Conservation (phyloP, 2,113 vertebrate species). For the Tenebrosternarchus preto region DNA sequence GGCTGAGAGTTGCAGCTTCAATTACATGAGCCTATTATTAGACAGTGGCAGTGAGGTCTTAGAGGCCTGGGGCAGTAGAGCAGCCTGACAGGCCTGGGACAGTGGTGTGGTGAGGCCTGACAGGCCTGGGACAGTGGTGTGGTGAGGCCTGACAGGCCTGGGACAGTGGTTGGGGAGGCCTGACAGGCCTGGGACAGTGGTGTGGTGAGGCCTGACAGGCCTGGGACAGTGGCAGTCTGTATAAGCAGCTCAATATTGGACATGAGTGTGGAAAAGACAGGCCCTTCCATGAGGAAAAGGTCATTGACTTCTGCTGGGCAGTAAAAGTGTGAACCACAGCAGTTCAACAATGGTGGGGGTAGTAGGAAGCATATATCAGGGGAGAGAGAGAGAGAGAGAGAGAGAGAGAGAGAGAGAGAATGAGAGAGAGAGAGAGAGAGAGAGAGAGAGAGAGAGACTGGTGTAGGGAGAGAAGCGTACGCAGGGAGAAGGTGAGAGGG, state of each 20-base stretch:
- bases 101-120: conserved; percentile 27
- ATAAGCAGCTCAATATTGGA: conserved; percentile 75
- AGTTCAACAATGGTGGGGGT: conserved; percentile 54
- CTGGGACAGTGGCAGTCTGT: conserved; percentile 54
- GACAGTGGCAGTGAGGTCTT: conserved; percentile 70
- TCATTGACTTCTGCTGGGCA: conserved; percentile 70
- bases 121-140: too few species aligned
- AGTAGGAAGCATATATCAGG: background rate
- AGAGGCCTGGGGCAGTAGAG: conserved; percentile 60
- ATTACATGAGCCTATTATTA: conserved; percentile 70
- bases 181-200: too few species aligned
- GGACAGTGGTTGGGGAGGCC: conserved; percentile 45
- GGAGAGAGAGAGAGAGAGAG: background rate
- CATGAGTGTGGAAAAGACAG: conserved; percentile 73
- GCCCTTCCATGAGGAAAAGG: conserved; percentile 73
- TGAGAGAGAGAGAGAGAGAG: conserved; percentile 30
- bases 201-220: too few species aligned
- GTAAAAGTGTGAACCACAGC: conserved; percentile 72
- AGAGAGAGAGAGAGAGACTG: background rate
- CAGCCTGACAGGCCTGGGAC: conserved; percentile 61
- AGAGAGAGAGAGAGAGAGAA: background rate
- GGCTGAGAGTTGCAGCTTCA: conserved; percentile 72
- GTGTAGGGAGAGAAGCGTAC: background rate
- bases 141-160: conserved; percentile 57
- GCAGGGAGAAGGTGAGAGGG: conserved; percentile 24